These are phyloP conservation scores for Eulemur albifrons DNA, from an alignment of 2,797 vertebrate genomes.

Conservation along the genomic window DNA sequence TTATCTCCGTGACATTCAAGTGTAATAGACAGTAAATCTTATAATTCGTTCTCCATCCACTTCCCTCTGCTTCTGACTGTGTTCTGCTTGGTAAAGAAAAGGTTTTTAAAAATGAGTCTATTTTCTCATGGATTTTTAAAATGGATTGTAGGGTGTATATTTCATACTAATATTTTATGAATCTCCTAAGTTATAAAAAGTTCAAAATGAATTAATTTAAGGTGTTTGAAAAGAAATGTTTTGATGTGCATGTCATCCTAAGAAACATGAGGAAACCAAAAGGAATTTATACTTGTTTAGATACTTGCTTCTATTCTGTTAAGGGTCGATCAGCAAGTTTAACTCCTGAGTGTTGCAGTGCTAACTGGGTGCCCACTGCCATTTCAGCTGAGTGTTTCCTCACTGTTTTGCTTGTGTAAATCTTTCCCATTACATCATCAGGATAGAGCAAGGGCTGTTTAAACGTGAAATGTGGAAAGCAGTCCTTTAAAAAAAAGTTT, in stretches of 20 bases:
- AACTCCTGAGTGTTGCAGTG: not conserved
- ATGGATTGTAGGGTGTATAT: not conserved
- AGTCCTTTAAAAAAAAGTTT: not conserved
- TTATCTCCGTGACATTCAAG: constrained; percentile 12
- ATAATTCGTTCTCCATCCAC: not conserved
- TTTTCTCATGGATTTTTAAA: not conserved
- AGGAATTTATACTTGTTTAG: not conserved
- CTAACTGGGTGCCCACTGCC: too few species aligned
- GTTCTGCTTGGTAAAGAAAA: not conserved
- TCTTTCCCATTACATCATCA: constrained; percentile 32
- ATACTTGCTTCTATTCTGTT: not conserved
- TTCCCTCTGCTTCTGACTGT: constrained; percentile 27
- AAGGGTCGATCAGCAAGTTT: not conserved
- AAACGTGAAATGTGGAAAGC: constrained; percentile 48
- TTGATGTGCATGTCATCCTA: not conserved
- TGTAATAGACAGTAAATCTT: not conserved
- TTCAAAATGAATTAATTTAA: not conserved
- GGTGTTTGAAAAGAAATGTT: not conserved
- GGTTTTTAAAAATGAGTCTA: not conserved
- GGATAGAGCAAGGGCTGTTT: constrained; percentile 1
- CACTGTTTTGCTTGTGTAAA: constrained; percentile 16
- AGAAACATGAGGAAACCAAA: not conserved
- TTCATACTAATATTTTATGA: not conserved
- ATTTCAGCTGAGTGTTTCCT: not conserved
- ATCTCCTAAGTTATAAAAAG: not conserved